A percentile compares a stretch with the other conserved stretches of the same genome.
Conservation (phyloP, 2,797 vertebrate genomes). For the Platalea minor region DNA sequence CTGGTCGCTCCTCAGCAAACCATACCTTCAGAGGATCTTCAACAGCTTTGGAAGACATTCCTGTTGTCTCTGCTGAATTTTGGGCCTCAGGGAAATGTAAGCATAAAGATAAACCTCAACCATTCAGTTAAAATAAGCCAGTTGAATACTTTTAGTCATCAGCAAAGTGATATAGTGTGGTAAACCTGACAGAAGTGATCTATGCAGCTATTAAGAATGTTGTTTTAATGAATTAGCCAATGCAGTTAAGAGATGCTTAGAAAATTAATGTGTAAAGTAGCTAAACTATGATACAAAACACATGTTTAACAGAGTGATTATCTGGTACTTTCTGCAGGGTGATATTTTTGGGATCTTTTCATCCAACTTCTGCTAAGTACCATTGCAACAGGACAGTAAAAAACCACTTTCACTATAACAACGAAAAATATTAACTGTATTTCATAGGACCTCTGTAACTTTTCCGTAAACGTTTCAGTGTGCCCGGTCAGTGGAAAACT, state of each 20-base stretch:
- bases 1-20: neutral
- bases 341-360: neutral
- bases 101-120: neutral
- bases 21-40: neutral
- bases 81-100: neutral
- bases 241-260: neutral
- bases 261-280: neutral
- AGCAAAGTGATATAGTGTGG: neutral
- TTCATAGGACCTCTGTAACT: neutral
- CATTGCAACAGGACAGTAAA: neutral
- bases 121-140: neutral
- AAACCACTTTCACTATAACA: neutral
- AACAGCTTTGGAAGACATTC: neutral
- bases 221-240: neutral
- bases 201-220: neutral
- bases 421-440: neutral
- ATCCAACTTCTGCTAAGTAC: neutral
- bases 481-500: neutral
- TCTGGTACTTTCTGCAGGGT: neutral
- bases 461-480: neutral
- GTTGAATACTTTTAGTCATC: neutral
- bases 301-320: neutral
- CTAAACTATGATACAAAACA: neutral
- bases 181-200: neutral
- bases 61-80: neutral